Evolutionary conservation across 2,888 invertebrate genomes (phyloP).

Genomic region (Ceriagrion tenellum): DNA sequence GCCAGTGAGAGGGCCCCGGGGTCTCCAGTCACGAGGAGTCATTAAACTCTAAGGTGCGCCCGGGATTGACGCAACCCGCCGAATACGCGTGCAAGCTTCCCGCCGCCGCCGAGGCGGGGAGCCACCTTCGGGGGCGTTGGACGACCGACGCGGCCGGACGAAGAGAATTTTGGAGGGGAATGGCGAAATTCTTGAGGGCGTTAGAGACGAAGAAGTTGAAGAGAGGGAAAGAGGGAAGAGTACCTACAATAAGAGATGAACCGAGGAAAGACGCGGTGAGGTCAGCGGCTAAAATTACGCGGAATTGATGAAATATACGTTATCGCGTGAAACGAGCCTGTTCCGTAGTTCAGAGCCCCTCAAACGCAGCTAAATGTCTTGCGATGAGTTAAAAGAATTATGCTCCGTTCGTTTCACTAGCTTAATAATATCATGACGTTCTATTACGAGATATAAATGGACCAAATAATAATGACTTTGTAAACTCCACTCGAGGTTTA

Average conservation of each 20-base stretch:
- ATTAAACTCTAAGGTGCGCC: conserved; percentile 43
- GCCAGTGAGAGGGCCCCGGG: not conserved
- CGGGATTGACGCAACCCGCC: conserved; percentile 15
- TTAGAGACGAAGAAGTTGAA: not conserved
- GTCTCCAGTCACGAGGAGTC: not conserved
- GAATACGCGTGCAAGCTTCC: not conserved
- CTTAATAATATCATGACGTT: no score
- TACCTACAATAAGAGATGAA: not conserved
- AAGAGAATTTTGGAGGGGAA: not conserved
- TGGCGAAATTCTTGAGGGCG: not conserved
- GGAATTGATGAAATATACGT: not conserved
- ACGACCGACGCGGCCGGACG: not conserved
- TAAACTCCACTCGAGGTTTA: no score
- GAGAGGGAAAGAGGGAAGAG: not conserved
- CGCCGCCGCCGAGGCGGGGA: not conserved
- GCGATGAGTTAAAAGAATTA: no score
- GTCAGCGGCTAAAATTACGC: not conserved
- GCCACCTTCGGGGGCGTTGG: not conserved
- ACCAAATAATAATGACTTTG: no score
- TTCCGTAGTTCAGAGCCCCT: no score
- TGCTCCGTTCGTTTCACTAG: no score
- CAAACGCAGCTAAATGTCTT: no score
- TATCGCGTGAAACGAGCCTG: no score
- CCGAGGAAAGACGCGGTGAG: not conserved
- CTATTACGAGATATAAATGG: no score